phyloP scores from a whole-genome alignment of 2,113 vertebrate genomes.

The Pelmatolapia mariae region DNA sequence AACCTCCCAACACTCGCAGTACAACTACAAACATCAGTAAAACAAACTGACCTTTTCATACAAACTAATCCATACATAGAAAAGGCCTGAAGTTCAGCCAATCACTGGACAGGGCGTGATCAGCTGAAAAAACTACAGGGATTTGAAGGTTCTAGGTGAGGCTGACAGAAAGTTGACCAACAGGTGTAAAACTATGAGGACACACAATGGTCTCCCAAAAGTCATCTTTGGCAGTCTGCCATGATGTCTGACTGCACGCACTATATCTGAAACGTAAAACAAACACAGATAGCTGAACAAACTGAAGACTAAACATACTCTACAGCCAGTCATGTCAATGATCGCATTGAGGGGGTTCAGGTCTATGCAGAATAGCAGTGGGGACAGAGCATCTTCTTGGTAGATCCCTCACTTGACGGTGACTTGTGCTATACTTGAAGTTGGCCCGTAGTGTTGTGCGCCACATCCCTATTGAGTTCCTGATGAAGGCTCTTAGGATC shows the following conservation, averaged over 20 bases:
- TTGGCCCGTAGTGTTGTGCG: not conserved
- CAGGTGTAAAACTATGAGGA: not conserved
- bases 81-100: not conserved
- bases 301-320: not conserved
- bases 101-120: not conserved
- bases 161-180: not conserved
- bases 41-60: not conserved
- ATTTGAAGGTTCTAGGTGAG: not conserved
- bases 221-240: not conserved
- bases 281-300: not conserved
- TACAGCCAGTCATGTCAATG: not conserved
- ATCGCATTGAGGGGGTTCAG: not conserved
- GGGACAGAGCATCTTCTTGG: not conserved
- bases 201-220: not conserved
- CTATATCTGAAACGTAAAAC: not conserved
- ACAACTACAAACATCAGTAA: not conserved
- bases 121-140: not conserved
- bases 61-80: not conserved
- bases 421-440: not conserved
- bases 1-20: not conserved
- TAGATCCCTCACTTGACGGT: not conserved
- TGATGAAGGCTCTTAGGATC: not conserved
- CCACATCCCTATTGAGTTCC: not conserved
- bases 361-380: accelerated
- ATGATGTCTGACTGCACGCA: not conserved